phyloP scores from a whole-genome alignment of 2,888 invertebrate species.

The Tolmerus cingulatus region DNA sequence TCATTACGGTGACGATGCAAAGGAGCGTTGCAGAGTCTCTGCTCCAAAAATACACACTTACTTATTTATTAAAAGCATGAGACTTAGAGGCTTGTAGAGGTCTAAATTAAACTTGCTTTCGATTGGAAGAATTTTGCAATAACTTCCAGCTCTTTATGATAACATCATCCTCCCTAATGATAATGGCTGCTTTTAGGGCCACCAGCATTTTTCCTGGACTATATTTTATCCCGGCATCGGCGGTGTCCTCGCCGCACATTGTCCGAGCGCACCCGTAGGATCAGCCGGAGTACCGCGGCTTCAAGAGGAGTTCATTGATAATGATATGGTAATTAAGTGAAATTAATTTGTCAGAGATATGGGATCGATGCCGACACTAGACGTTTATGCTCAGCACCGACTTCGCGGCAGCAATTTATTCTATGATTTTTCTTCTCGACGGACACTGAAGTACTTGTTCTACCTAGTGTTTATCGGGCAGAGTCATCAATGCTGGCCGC shows the following conservation, averaged over 20 bases:
- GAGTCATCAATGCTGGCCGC: background rate
- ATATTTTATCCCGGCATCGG: background rate
- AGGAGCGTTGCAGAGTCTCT: background rate
- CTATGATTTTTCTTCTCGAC: background rate
- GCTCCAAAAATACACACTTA: background rate
- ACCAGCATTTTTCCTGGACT: background rate
- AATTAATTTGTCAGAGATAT: slow-evolving; percentile 43
- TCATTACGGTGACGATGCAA: background rate
- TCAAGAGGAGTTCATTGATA: background rate
- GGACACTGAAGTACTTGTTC: background rate
- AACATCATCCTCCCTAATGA: slow-evolving; percentile 18
- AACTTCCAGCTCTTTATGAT: slow-evolving; percentile 27
- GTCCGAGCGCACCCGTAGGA: background rate
- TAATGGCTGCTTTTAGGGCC: slow-evolving; percentile 21
- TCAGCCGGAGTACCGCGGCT: background rate
- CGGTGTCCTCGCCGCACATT: background rate
- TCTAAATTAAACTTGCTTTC: slow-evolving; percentile 12
- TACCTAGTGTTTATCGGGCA: background rate
- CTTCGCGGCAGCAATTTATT: background rate
- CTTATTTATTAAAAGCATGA: background rate
- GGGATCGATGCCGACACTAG: slow-evolving; percentile 25
- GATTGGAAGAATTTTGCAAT: slow-evolving; percentile 8
- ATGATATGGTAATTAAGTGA: slow-evolving; percentile 36
- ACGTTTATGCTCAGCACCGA: background rate
- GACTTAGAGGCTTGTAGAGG: background rate